Conservation (phyloP, 1,140 invertebrate species). For the Venturia canescens region DNA sequence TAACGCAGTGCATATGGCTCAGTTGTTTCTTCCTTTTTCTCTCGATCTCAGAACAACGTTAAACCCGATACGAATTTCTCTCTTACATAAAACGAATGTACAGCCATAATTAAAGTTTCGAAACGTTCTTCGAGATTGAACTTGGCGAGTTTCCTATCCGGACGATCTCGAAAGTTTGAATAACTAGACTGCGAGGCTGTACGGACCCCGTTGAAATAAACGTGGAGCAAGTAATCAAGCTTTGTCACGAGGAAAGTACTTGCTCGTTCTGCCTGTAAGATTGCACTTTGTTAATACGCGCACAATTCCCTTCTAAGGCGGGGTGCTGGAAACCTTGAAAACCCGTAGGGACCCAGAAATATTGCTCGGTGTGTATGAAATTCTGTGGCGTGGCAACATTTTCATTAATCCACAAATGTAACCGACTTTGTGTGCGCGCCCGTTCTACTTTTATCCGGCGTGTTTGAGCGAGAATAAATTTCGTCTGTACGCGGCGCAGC, state of each 20-base stretch:
- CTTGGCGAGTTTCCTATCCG: background rate
- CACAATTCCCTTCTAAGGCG: background rate
- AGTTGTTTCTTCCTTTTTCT: background rate
- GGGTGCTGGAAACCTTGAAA: background rate
- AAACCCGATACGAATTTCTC: background rate
- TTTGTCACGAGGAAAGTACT: background rate
- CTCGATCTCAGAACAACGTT: background rate
- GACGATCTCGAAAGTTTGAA: background rate
- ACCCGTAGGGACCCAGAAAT: background rate
- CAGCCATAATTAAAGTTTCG: background rate
- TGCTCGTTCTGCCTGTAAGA: background rate
- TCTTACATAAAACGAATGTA: background rate
- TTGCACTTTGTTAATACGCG: background rate
- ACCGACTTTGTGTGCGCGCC: background rate
- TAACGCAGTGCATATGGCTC: background rate
- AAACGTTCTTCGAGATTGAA: background rate
- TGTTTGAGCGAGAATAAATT: slow-evolving; percentile 14
- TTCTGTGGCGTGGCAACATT: slow-evolving; percentile 16
- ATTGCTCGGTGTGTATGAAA: background rate
- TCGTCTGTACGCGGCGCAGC: background rate
- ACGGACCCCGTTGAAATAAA: background rate
- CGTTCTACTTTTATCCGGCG: background rate
- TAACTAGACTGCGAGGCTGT: too few relatives aligned
- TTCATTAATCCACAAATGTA: slow-evolving; percentile 33
- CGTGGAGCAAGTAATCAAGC: background rate